A percentile compares a stretch with the other conserved stretches of the same genome.
Evolutionary conservation across 2,888 invertebrate genomes (phyloP).

Genomic region (Masnerella sp.): DNA sequence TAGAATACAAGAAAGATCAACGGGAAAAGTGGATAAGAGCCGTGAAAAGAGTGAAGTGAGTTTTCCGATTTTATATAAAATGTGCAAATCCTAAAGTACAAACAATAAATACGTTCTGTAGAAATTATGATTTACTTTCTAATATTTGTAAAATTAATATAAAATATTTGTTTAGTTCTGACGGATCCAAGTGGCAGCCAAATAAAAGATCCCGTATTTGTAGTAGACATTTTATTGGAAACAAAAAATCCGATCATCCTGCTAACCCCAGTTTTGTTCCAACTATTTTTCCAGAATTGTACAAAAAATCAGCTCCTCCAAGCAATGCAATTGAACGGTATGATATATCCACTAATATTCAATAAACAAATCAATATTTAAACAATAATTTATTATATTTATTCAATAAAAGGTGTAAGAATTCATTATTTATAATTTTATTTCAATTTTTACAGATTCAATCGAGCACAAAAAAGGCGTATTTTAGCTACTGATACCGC

Average conservation of each 20-base stretch:
- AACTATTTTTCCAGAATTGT: constrained; percentile 29
- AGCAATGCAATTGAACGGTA: too few relatives aligned
- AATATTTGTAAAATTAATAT: not conserved
- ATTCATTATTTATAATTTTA: too few relatives aligned
- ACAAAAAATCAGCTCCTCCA: too few relatives aligned
- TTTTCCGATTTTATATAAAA: too few relatives aligned
- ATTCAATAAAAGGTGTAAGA: too few relatives aligned
- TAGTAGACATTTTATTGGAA: constrained; percentile 37
- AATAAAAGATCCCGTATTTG: constrained; percentile 13
- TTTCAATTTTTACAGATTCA: constrained; percentile 2
- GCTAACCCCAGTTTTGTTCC: constrained; percentile 31
- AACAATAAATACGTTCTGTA: too few relatives aligned
- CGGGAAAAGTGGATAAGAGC: constrained; percentile 31
- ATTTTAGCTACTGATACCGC: too few relatives aligned
- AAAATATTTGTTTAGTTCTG: not conserved
- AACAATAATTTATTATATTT: too few relatives aligned
- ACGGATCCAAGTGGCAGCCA: constrained; percentile 24
- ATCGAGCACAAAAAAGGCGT: constrained; percentile 2
- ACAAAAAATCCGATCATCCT: constrained; percentile 30
- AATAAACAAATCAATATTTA: too few relatives aligned
- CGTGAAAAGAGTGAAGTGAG: constrained; percentile 31
- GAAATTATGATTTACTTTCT: too few relatives aligned
- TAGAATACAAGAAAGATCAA: constrained; percentile 16
- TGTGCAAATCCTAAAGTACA: too few relatives aligned
- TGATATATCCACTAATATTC: too few relatives aligned